Conservation (phyloP, 2,113 vertebrate species). For the Crypturellus undulatus region DNA sequence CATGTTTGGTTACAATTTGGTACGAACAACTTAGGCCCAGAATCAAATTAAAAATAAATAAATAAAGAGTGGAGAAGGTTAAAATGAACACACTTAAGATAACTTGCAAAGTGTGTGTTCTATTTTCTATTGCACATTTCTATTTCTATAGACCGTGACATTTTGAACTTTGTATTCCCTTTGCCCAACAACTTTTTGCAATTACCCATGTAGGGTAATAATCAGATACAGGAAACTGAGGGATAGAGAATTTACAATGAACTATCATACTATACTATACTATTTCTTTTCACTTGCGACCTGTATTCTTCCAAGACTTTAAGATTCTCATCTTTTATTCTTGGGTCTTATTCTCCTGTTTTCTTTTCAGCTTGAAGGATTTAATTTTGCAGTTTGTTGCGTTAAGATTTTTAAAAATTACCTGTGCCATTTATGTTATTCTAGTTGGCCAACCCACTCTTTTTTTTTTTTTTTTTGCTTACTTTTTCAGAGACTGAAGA, state of each 20-base stretch:
- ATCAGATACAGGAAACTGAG: background rate
- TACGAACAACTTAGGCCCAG: background rate
- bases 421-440: background rate
- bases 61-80: accelerated
- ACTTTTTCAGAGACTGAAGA: background rate
- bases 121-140: background rate
- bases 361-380: background rate
- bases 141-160: background rate
- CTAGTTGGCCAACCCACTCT: background rate
- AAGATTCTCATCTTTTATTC: accelerated
- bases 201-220: accelerated
- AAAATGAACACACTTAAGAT: background rate
- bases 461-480: background rate
- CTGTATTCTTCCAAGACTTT: background rate
- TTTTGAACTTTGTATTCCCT: background rate
- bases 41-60: background rate
- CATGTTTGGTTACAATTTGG: background rate
- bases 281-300: background rate
- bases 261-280: accelerated
- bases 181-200: background rate
- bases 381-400: background rate
- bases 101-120: background rate
- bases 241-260: background rate
- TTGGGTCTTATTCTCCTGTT: background rate
- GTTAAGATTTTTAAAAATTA: background rate